Base-by-base conservation (phyloP, 2,888 invertebrate genomes). In the Axea sp. region DNA sequence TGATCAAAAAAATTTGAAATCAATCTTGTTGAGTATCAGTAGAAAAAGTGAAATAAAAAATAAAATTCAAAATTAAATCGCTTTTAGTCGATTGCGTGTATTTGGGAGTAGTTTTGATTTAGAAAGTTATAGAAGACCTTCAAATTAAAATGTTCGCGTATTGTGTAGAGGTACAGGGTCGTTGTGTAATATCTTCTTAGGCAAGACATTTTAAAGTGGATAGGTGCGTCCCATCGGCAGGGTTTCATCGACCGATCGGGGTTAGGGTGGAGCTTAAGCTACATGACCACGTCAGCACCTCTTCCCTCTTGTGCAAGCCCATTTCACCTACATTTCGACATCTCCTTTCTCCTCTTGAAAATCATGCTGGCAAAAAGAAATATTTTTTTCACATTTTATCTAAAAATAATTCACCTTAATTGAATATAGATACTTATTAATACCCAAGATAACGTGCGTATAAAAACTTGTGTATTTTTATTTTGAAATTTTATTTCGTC, bases 211-310 rank as follows among this genome's bases (percentile, higher is more conserved):
- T 82, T 80, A 79, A 71, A 80, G 77, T 76, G 77, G 77, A 71
- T 76, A 78, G 76, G 78, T 79, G 76, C 76, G 80, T 82, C 78
- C 78, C 79, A 81, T 80, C 79, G 79, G 79, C 81, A 79, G 82
- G 82, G 81, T 85, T 84, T 84, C 84, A 85, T 85, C 85, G 86
- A 85, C 83, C 85, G 79, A 83, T 83, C 80, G 80, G 80, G 79
- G 79, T 74, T 77, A 78, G 81, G 82, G 81, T 80, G 82, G 80
- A 82, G 83, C 81, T 85, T 82, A 81, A 83, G 81, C 81, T 80
- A 78, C 79, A 77, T 75, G 78, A 82, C 82, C 80, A 81, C 82
- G 85, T 85, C 85, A 84, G 85, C 84, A 84, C 76, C 82, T 83
- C 81, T 83, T 82, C 78, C 77, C 80, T 80, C 80, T 78, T 78